phyloP scores from a whole-genome alignment of 2,797 vertebrate species.

The Linurgus olivaceus region DNA sequence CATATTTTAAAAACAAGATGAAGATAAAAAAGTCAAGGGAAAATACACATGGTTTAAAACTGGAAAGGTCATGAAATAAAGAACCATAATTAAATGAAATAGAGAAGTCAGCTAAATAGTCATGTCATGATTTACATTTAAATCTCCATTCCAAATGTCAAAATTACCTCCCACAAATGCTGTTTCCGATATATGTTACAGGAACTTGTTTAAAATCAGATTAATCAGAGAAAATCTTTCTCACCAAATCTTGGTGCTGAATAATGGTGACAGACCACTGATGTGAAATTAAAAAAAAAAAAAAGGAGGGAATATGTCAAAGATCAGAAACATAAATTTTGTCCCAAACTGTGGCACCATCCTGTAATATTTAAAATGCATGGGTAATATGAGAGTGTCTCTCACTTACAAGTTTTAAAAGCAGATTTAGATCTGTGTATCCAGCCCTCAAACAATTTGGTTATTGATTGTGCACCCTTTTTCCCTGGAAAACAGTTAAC shows the following conservation, averaged over 20 bases:
- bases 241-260: not conserved
- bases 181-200: not conserved
- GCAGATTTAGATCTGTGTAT: not conserved
- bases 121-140: not conserved
- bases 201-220: not conserved
- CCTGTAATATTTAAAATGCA: not conserved
- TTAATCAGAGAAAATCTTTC: not conserved
- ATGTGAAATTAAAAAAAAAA: not conserved
- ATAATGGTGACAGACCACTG: accelerated
- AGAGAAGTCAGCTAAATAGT: not conserved
- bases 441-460: not conserved
- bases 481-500: not conserved
- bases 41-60: not conserved
- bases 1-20: not conserved
- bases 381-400: not conserved
- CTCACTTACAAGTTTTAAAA: not conserved
- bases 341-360: not conserved
- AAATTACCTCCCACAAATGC: not conserved
- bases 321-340: not conserved
- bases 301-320: not conserved
- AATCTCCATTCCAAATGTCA: not conserved
- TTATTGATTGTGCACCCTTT: not conserved
- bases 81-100: not conserved
- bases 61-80: not conserved
- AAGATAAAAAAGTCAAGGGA: not conserved